Conservation (phyloP, 2,888 invertebrate genomes). For the Xylota sylvarum region DNA sequence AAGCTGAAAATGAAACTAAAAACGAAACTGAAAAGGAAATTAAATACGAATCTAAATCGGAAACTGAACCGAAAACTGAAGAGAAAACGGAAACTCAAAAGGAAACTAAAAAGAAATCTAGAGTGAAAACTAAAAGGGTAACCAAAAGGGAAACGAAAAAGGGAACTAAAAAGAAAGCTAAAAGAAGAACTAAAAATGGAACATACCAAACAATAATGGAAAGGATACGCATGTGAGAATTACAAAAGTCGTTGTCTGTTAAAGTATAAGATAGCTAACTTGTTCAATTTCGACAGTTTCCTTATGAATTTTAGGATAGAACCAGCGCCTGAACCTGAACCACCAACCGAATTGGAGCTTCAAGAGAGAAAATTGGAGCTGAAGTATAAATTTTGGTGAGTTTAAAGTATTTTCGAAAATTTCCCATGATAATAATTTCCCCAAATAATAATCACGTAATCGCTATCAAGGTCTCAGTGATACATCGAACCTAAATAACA, state of each 20-base stretch:
- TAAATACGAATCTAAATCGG: too few species aligned
- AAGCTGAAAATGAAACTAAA: too few species aligned
- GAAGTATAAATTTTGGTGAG: conserved; percentile 48
- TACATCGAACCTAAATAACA: not conserved
- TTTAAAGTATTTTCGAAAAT: too few species aligned
- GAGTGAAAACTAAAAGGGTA: too few species aligned
- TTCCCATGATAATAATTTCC: too few species aligned
- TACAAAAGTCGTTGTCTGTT: not conserved
- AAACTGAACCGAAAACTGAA: too few species aligned
- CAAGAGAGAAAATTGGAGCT: conserved; percentile 14
- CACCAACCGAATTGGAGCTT: conserved; percentile 34
- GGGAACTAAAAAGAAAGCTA: too few species aligned
- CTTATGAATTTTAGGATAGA: not conserved
- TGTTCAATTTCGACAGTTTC: not conserved
- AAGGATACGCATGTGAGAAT: conserved; percentile 17
- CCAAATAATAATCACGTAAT: too few species aligned
- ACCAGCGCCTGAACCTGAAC: not conserved
- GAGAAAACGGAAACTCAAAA: too few species aligned
- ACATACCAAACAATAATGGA: not conserved
- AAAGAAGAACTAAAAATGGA: not conserved
- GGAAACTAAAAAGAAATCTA: too few species aligned
- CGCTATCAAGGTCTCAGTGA: not conserved
- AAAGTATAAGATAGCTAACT: not conserved
- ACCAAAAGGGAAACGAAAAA: too few species aligned
- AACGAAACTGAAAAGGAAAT: too few species aligned